Evolutionary conservation across 2,113 vertebrate genomes (phyloP).

Genomic region (Callopanchax toddi): DNA sequence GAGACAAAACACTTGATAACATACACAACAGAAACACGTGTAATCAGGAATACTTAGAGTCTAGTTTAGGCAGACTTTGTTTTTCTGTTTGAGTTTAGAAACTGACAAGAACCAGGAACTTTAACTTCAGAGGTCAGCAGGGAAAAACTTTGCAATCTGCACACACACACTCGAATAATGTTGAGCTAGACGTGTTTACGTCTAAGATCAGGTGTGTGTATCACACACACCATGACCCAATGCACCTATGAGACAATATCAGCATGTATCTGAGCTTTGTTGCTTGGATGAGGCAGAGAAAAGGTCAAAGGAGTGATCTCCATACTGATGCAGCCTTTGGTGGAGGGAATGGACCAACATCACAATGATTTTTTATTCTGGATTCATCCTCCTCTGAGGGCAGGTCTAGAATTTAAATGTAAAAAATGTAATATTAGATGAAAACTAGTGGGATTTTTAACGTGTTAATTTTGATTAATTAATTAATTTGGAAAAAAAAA

Average conservation of each 20-base stretch:
- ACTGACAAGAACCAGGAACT: slow-evolving; percentile 5
- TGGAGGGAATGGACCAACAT: slow-evolving; percentile 34
- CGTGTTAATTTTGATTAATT: no score
- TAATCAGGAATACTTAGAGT: no score
- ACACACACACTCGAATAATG: slow-evolving; percentile 9
- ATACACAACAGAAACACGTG: no score
- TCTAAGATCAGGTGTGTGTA: slow-evolving; percentile 19
- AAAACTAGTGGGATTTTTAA: no score
- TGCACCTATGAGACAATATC: slow-evolving; percentile 28
- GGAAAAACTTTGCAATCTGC: background rate
- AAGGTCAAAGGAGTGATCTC: slow-evolving; percentile 62
- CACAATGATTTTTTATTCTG: background rate
- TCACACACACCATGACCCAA: slow-evolving; percentile 1
- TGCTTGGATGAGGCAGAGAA: slow-evolving; percentile 36
- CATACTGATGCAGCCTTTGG: slow-evolving; percentile 57
- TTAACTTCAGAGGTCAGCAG: slow-evolving; percentile 2
- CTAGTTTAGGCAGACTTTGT: no score
- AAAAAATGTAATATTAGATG: background rate
- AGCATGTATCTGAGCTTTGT: slow-evolving; percentile 36
- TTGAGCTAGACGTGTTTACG: slow-evolving; percentile 14
- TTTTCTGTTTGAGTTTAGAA: background rate
- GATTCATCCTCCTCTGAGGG: slow-evolving; percentile 3
- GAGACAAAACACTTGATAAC: no score
- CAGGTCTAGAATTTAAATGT: background rate
- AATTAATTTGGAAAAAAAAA: background rate